These are phyloP conservation scores for Petrosia ficiformis DNA, from an alignment of 37 sponge, comb jelly and placozoan species.

Conservation along the genomic window DNA sequence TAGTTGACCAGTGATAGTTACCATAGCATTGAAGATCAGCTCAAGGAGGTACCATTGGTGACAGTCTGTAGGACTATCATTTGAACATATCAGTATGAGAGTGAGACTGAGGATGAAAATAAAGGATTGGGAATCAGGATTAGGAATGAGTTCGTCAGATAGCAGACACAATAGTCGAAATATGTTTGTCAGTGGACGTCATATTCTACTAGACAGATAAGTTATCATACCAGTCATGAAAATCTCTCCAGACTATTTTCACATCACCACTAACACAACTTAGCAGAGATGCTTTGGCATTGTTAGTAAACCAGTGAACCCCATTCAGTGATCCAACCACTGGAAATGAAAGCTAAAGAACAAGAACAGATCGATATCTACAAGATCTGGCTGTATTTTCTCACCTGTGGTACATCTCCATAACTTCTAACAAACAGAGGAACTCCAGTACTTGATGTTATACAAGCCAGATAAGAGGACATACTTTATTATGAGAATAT, in stretches of 20 bases:
- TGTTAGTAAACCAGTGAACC: slow-evolving; percentile 38
- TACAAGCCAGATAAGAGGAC: slow-evolving; percentile 47
- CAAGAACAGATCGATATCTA: neutral
- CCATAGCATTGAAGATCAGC: slow-evolving; percentile 54
- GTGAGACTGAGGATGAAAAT: slow-evolving; percentile 28
- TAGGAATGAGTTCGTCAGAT: too few relatives aligned
- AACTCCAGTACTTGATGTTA: slow-evolving; percentile 26
- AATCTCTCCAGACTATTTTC: slow-evolving; percentile 14
- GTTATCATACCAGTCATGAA: slow-evolving; percentile 24
- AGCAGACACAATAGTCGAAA: too few relatives aligned
- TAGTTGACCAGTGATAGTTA: neutral
- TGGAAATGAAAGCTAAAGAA: slow-evolving; percentile 51
- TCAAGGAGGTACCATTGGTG: slow-evolving; percentile 36
- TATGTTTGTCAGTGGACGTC: too few relatives aligned
- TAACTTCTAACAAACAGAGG: slow-evolving; percentile 60
- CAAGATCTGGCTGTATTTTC: neutral
- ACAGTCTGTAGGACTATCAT: slow-evolving; percentile 22
- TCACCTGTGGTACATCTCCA: slow-evolving; percentile 50
- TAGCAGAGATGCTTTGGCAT: slow-evolving; percentile 27
- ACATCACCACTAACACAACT: slow-evolving; percentile 38
- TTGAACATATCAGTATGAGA: slow-evolving; percentile 28
- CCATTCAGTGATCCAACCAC: slow-evolving; percentile 50
- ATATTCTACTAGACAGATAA: too few relatives aligned
- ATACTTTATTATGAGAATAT: neutral
- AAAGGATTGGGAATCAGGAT: too few relatives aligned